Evolutionary conservation across 1,140 invertebrate genomes (phyloP).

Genomic region (Cydia pomonella): DNA sequence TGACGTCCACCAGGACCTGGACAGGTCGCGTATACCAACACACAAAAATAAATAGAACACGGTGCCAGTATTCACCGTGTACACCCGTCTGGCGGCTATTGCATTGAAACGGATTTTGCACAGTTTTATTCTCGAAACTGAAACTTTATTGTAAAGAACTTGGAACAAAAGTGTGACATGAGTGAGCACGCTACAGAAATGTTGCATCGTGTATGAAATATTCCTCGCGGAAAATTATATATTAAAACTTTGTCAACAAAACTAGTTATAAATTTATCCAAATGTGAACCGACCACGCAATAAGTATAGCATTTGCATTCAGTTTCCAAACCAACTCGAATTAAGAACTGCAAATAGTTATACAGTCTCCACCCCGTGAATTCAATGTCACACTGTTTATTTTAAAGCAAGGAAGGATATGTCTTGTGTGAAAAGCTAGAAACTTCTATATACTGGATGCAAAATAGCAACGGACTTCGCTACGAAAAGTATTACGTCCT

Average conservation of each 20-base stretch:
- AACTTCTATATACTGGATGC: too few species aligned
- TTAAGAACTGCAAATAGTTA: too few species aligned
- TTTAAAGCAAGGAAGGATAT: too few species aligned
- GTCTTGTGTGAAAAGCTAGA: too few species aligned
- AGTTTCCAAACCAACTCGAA: too few species aligned
- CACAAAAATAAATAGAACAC: background rate
- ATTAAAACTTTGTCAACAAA: background rate
- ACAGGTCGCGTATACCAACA: too few species aligned
- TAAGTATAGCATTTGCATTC: background rate
- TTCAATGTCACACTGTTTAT: too few species aligned
- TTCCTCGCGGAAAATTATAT: background rate
- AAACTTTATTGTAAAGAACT: conserved; percentile 11
- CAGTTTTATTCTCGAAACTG: conserved; percentile 1
- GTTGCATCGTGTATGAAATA: background rate
- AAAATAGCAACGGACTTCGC: too few species aligned
- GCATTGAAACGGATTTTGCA: background rate
- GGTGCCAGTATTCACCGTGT: background rate
- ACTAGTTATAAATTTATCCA: background rate
- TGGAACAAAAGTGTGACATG: background rate
- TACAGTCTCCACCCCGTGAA: too few species aligned
- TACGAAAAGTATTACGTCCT: too few species aligned
- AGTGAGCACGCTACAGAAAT: conserved; percentile 3
- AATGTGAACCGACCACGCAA: background rate
- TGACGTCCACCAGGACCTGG: too few species aligned
- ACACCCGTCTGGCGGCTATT: background rate